Base-by-base conservation (phyloP, 2,888 invertebrate species). In the Podotricha telesiphe region DNA sequence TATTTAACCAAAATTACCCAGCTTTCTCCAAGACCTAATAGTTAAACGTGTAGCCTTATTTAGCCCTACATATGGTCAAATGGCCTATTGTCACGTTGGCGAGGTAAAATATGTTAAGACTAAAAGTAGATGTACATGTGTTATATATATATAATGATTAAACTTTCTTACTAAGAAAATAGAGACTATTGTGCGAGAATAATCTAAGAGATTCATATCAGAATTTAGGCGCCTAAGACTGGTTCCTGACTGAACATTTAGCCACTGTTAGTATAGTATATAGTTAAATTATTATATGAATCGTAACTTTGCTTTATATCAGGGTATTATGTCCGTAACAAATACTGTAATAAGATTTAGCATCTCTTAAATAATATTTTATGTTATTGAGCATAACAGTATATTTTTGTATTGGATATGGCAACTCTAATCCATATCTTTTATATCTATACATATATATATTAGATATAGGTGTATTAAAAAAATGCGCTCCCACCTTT, bases 51-150 rank as follows among this genome's bases (percentile, higher is more conserved):
- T 64, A 66, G 70, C 74, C 73, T 73, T 74, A 74, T 74, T 73
- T 71, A 69, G 74, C 62, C 71, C 73, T 73, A 73, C 74, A 71
- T 71, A 70, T 74, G 73, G 71, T 67, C 75, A 74, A 79, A 79
- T 74, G 71, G 75, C 71, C 79, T 67, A 79, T 80, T 79, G 79
- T 80, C 78, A 78, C 74, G 76, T 73, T 74, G 66, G 65, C 62
- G 19, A 64, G 64, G 76, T 78, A 74, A 79, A 74, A 75, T 77
- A 77, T 74, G 67, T 73, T 67, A 55, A 69, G 71, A 73, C 71
- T 71, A 73, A 73, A 71, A 73, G 69, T 72, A 20, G 61, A 62
- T 48, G 63, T 56, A 58, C 62, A 51, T 50, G 40, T 67, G 64
- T 51, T 47, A 53, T 42, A 63, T 28, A 28, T 56, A 42, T 50